Conservation (phyloP, 92 coral and sea anemone species). For the Muricea muricata region DNA sequence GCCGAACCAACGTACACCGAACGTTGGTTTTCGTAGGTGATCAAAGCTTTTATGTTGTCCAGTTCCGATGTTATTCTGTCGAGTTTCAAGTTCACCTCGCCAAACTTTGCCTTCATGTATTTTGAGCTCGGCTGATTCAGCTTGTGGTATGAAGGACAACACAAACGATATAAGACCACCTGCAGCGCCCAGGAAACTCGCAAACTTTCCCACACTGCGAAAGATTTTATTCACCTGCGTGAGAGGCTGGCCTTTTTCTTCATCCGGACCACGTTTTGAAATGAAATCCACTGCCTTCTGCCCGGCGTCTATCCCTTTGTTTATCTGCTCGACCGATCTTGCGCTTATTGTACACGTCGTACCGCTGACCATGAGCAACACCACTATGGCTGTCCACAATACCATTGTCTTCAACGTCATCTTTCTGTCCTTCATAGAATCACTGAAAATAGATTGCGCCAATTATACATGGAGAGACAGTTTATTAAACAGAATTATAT, state of each 20-base stretch:
- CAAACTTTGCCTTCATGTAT: neutral
- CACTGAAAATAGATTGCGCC: too few relatives aligned
- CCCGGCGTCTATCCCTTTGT: neutral
- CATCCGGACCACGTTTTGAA: neutral
- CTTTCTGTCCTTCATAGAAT: too few relatives aligned
- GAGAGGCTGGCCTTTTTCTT: too few relatives aligned
- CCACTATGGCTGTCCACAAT: neutral
- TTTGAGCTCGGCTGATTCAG: neutral
- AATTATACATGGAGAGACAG: too few relatives aligned
- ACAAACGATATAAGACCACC: constrained; percentile 1
- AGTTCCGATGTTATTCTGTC: neutral
- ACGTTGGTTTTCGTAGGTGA: neutral
- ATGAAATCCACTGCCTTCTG: neutral
- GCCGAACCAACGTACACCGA: neutral
- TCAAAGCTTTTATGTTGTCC: neutral
- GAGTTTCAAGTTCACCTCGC: neutral
- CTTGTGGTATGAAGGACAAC: neutral
- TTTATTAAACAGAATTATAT: too few relatives aligned
- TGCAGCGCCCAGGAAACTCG: neutral
- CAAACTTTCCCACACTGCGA: neutral
- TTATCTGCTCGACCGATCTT: neutral
- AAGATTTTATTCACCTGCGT: too few relatives aligned
- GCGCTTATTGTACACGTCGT: neutral
- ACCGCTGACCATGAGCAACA: neutral
- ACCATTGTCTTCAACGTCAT: neutral